phyloP scores from a whole-genome alignment of 2,113 vertebrate species.

The Labrus mixtus region DNA sequence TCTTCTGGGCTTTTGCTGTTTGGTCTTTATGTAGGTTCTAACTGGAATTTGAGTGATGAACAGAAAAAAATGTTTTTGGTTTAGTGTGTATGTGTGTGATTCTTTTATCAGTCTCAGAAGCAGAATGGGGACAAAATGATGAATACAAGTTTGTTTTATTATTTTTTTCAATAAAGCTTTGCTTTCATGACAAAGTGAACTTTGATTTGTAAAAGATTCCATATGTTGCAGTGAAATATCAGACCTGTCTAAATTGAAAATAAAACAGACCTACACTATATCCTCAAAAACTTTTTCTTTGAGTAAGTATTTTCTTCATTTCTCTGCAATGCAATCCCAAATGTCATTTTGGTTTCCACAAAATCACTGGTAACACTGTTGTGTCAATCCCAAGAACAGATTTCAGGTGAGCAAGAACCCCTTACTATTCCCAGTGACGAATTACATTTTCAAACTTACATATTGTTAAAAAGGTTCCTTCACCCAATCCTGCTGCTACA shows the following conservation, averaged over 20 bases:
- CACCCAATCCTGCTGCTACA: constrained; percentile 80
- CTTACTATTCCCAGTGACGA: constrained; percentile 57
- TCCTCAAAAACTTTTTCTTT: constrained; percentile 62
- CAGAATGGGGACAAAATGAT: constrained; percentile 38
- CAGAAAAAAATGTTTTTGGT: constrained; percentile 52
- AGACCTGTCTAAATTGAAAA: constrained; percentile 75
- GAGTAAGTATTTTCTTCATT: constrained; percentile 40
- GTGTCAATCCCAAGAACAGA: constrained; percentile 41
- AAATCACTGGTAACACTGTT: constrained; percentile 29
- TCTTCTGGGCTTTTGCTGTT: constrained; percentile 68
- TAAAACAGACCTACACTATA: constrained; percentile 79
- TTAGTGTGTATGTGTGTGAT: constrained; percentile 64
- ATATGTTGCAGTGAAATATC: constrained; percentile 73
- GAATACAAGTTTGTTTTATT: constrained; percentile 50
- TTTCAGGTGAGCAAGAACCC: constrained; percentile 55
- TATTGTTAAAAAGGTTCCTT: constrained; percentile 55
- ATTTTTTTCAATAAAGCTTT: constrained; percentile 58
- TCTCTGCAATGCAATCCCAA: not conserved
- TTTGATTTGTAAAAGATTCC: constrained; percentile 74
- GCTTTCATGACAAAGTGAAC: constrained; percentile 68
- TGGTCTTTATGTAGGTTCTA: constrained; percentile 72
- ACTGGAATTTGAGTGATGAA: constrained; percentile 77
- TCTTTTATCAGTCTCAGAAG: constrained; percentile 67
- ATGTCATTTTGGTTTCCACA: constrained; percentile 21
- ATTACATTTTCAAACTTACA: constrained; percentile 45